A percentile compares a stretch with the other conserved stretches of the same genome.
Evolutionary conservation across 2,888 invertebrate genomes (phyloP).

Genomic region (Coleophora deauratella): DNA sequence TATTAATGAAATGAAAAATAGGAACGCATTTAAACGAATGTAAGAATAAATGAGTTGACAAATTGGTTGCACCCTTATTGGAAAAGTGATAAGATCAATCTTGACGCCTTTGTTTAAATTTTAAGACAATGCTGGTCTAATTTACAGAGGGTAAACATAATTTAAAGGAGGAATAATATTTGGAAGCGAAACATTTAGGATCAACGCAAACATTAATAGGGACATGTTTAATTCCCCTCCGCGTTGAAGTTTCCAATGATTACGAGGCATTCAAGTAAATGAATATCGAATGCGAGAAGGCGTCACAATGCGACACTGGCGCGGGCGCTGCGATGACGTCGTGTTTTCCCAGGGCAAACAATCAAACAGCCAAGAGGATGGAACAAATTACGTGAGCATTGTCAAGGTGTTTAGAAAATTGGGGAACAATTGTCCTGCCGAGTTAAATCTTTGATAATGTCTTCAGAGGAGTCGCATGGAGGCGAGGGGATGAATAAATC

Average conservation of each 20-base stretch:
- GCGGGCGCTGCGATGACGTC: slow-evolving; percentile 41
- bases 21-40: slow-evolving; percentile 23
- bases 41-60: slow-evolving; percentile 27
- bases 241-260: slow-evolving; percentile 44
- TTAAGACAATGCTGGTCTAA: slow-evolving; percentile 10
- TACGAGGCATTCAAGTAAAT: slow-evolving; percentile 52
- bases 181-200: slow-evolving; percentile 24
- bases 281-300: slow-evolving; percentile 54
- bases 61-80: slow-evolving; percentile 15
- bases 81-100: neutral
- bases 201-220: slow-evolving; percentile 37
- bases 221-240: slow-evolving; percentile 41
- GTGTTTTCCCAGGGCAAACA: slow-evolving; percentile 57
- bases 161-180: slow-evolving; percentile 21
- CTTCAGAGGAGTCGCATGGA: slow-evolving; percentile 52
- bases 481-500: slow-evolving; percentile 62
- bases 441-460: slow-evolving; percentile 65
- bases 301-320: slow-evolving; percentile 39
- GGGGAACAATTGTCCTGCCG: slow-evolving; percentile 62
- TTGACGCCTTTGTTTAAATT: neutral
- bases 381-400: slow-evolving; percentile 64
- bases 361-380: slow-evolving; percentile 53
- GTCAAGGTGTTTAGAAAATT: slow-evolving; percentile 67
- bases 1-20: slow-evolving; percentile 44
- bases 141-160: slow-evolving; percentile 8